Evolutionary conservation across 2,797 vertebrate species (phyloP), one percentile per base, ranked within the genome.

Genomic region (Eidolon dupreanum): DNA sequence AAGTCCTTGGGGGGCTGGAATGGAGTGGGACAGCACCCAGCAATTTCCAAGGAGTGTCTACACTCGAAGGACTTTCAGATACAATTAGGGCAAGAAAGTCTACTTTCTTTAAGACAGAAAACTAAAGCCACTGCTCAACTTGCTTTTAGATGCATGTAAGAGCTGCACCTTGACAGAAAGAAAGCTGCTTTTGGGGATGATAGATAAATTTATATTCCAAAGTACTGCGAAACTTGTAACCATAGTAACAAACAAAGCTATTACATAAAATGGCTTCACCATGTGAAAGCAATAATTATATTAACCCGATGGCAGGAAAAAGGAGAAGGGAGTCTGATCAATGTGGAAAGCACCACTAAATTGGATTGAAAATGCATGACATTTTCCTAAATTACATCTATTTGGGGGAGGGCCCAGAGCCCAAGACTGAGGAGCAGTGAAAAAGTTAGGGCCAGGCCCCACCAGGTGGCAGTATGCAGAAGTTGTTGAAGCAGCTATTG

Each of bases 381-480:
- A 77, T 96, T 96, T 97, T 95, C 71, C 61, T 84, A 7, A 59
- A 81, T 85, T 96, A 87, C 90, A 36, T 2, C 87, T 65, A 15
- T 91, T 41, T 88, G 53, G 92, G 70, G 82, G 90, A 38, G 90
- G 95, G 87, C 6, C 7, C 0, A 1, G n/a, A 43, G 26, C 36
- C 26, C 26, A 12, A 38, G 46, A 28, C 65, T 2, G 49, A 51
- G 36, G 73, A 51, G 16, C 22, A 0, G 24, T 8, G 70, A 4
- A 92, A 81, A 75, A 96, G 74, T 24, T 96, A 89, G 65, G 86
- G 3, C 33, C 65, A 22, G 66, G 10, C 12, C 90, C 98, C 98
- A 97, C 97, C 96, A 98, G 98, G 96, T 98, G 98, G 98, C 98
- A 98, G 98, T 94, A 51, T 88, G 70, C 68, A 95, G 91, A 96